A percentile compares a stretch with the other conserved stretches of the same genome.
Conservation (phyloP, 2,888 invertebrate genomes). For the Cecidostiba fungosa region DNA sequence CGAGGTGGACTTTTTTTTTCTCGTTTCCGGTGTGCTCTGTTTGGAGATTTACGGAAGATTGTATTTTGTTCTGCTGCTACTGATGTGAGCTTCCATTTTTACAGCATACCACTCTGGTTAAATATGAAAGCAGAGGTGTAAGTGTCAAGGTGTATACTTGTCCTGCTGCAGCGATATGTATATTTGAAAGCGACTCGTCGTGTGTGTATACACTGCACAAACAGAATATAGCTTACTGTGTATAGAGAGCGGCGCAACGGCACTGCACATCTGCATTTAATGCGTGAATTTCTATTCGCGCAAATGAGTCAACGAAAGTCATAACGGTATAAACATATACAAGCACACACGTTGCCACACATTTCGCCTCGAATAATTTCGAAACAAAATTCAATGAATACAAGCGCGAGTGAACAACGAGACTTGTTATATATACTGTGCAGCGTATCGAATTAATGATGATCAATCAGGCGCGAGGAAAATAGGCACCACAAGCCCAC, state of each 20-base stretch:
- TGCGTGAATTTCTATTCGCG: not conserved
- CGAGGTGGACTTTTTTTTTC: not conserved
- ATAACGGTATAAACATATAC: not conserved
- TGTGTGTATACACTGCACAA: not conserved
- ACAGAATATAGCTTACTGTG: not conserved
- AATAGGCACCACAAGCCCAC: not conserved
- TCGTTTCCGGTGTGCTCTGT: not conserved
- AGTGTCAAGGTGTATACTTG: not conserved
- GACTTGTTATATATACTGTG: too few relatives aligned
- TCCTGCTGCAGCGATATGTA: not conserved
- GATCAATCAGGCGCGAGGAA: slow-evolving; percentile 10
- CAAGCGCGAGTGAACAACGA: too few relatives aligned
- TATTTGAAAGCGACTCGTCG: not conserved
- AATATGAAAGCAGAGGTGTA: not conserved
- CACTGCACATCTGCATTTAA: not conserved
- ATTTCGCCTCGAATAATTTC: not conserved
- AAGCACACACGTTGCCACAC: not conserved
- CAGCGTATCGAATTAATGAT: not conserved
- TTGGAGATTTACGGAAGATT: slow-evolving; percentile 24
- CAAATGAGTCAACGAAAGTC: slow-evolving; percentile 8
- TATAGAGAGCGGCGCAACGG: not conserved
- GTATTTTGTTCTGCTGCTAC: not conserved
- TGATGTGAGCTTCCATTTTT: not conserved
- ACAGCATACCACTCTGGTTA: too few relatives aligned
- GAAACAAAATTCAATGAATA: not conserved